These are phyloP conservation scores for Macrophya annulata DNA, from an alignment of 2,888 invertebrate species.

Conservation along the genomic window DNA sequence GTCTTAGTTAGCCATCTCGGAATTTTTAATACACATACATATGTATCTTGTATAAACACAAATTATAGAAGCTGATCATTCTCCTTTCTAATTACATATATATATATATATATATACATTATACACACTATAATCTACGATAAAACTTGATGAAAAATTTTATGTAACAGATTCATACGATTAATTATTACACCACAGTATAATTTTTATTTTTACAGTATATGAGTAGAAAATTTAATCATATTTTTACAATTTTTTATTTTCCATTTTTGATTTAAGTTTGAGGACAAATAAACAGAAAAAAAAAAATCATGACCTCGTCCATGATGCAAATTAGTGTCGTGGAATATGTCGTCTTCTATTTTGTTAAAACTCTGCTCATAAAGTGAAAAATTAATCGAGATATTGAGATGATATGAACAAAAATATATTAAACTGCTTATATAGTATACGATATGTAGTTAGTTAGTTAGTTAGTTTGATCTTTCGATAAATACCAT, in stretches of 20 bases:
- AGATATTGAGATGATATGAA: neutral
- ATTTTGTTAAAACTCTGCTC: neutral
- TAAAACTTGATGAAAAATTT: neutral
- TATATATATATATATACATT: too few species aligned
- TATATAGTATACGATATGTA: neutral
- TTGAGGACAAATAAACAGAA: neutral
- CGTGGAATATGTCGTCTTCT: neutral
- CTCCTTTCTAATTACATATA: neutral
- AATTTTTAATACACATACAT: neutral
- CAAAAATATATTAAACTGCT: neutral
- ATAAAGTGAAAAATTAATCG: neutral
- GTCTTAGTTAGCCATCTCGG: neutral
- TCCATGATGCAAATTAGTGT: neutral
- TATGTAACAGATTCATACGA: neutral
- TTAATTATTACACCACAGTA: neutral
- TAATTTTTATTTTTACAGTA: neutral
- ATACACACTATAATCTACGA: neutral
- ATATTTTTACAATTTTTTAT: neutral
- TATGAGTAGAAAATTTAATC: neutral
- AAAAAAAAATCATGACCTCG: neutral
- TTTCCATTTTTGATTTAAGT: neutral
- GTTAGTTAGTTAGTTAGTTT: neutral
- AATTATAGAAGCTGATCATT: neutral
- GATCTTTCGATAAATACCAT: slow-evolving; percentile 41
- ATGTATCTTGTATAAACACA: neutral